A percentile compares a stretch with the other conserved stretches of the same genome.
Conservation (phyloP, 2,113 vertebrate species). For the Muntiacus muntjak region DNA sequence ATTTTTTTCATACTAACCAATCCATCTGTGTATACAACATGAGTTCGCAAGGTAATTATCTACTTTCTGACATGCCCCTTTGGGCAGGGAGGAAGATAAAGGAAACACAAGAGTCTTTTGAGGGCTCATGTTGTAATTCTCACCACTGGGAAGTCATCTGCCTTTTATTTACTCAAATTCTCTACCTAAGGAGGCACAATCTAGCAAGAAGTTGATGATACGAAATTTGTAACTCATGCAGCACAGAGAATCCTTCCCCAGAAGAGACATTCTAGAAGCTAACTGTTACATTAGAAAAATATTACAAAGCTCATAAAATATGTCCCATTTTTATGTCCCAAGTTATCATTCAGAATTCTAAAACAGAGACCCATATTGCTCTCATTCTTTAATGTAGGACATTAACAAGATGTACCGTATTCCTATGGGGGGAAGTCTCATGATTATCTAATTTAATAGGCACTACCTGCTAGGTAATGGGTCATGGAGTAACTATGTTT, state of each 20-base stretch:
- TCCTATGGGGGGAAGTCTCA: not conserved
- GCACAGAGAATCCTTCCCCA: not conserved
- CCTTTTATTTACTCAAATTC: conserved; percentile 9
- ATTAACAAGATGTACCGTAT: not conserved
- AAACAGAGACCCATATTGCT: not conserved
- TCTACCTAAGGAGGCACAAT: not conserved
- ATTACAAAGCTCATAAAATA: not conserved
- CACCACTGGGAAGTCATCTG: conserved; percentile 26
- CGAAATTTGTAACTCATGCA: not conserved
- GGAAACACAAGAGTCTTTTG: not conserved
- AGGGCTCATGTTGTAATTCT: not conserved
- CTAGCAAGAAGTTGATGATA: conserved; percentile 14
- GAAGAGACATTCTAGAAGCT: not conserved
- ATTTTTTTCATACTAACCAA: conserved; percentile 15
- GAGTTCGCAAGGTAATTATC: conserved; percentile 55
- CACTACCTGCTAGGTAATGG: not conserved
- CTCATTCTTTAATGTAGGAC: not conserved
- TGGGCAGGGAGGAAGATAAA: conserved; percentile 26
- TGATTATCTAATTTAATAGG: not conserved
- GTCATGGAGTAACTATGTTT: not conserved
- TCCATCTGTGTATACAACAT: conserved; percentile 58
- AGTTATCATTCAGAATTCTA: not conserved
- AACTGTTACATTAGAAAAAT: not conserved
- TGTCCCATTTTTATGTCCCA: not conserved
- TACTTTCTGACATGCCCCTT: conserved; percentile 38